These are phyloP conservation scores for Zootermopsis nevadensis DNA, from an alignment of 2,888 invertebrate species.

Conservation along the genomic window DNA sequence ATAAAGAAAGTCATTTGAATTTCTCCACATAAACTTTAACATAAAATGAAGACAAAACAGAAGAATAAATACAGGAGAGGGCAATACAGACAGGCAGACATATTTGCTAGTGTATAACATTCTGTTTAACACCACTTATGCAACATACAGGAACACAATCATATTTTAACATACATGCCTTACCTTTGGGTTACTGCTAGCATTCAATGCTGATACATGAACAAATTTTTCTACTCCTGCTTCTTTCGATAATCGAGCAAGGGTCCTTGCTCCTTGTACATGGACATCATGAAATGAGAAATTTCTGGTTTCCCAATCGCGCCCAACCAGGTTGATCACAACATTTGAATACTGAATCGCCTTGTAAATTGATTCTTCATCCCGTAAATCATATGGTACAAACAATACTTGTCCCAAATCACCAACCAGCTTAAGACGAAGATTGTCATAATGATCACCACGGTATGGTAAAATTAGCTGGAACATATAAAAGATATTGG, in stretches of 20 bases:
- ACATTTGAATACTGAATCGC: conserved; percentile 95
- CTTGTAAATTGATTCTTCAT: conserved; percentile 86
- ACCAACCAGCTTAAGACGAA: conserved; percentile 84
- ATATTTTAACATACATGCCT: conserved; percentile 17
- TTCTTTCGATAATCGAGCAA: conserved; percentile 82
- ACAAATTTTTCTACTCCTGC: conserved; percentile 91
- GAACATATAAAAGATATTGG: no score
- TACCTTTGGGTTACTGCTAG: conserved; percentile 73
- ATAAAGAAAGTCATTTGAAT: no score
- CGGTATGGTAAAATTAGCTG: conserved; percentile 94
- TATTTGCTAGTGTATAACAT: no score
- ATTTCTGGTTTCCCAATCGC: conserved; percentile 92
- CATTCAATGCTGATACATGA: conserved; percentile 91
- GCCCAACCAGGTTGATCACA: conserved; percentile 93
- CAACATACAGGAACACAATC: no score
- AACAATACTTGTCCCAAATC: conserved; percentile 97
- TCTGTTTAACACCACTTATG: no score
- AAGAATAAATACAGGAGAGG: no score
- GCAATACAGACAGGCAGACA: no score
- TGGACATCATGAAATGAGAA: conserved; percentile 89
- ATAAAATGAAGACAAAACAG: no score
- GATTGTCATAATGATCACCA: conserved; percentile 83
- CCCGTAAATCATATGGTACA: conserved; percentile 83
- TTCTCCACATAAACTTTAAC: no score
- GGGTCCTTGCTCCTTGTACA: conserved; percentile 81